A percentile compares a stretch with the other conserved stretches of the same genome.
Conservation (phyloP, 2,888 invertebrate genomes). For the Volucella bombylans region DNA sequence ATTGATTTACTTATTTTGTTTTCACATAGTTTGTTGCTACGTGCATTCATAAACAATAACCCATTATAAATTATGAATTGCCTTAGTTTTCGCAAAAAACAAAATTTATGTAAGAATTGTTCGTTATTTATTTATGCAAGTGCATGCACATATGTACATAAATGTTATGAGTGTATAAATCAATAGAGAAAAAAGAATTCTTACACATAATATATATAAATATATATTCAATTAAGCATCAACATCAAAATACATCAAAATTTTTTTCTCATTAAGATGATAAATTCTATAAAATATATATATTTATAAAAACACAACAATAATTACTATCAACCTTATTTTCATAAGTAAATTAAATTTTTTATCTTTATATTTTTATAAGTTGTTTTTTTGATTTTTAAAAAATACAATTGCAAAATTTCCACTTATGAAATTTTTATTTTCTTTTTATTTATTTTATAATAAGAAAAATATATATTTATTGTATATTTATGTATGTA, state of each 20-base stretch:
- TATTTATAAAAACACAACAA: slow-evolving; percentile 72
- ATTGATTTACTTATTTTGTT: slow-evolving; percentile 43
- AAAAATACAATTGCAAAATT: slow-evolving; percentile 71
- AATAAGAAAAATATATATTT: slow-evolving; percentile 31
- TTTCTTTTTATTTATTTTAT: slow-evolving; percentile 16
- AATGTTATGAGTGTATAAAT: slow-evolving; percentile 38
- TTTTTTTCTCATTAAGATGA: slow-evolving; percentile 36
- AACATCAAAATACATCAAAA: slow-evolving; percentile 43
- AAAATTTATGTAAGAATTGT: slow-evolving; percentile 7
- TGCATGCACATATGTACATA: slow-evolving; percentile 22
- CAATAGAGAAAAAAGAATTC: slow-evolving; percentile 27
- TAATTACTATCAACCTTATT: slow-evolving; percentile 70
- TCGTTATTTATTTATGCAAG: slow-evolving; percentile 16
- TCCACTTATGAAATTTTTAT: slow-evolving; percentile 46
- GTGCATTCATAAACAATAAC: slow-evolving; percentile 30
- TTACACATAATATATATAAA: slow-evolving; percentile 16
- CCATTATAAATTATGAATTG: slow-evolving; percentile 25
- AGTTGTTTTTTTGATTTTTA: slow-evolving; percentile 61
- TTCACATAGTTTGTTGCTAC: slow-evolving; percentile 34
- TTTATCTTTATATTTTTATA: slow-evolving; percentile 4
- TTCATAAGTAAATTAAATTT: slow-evolving; percentile 38
- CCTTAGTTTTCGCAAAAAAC: slow-evolving; percentile 15
- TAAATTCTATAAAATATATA: slow-evolving; percentile 62
- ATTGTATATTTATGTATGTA: slow-evolving; percentile 31
- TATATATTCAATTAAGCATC: slow-evolving; percentile 30